phyloP scores from a whole-genome alignment of 1,140 invertebrate genomes.

The Bombus impatiens region DNA sequence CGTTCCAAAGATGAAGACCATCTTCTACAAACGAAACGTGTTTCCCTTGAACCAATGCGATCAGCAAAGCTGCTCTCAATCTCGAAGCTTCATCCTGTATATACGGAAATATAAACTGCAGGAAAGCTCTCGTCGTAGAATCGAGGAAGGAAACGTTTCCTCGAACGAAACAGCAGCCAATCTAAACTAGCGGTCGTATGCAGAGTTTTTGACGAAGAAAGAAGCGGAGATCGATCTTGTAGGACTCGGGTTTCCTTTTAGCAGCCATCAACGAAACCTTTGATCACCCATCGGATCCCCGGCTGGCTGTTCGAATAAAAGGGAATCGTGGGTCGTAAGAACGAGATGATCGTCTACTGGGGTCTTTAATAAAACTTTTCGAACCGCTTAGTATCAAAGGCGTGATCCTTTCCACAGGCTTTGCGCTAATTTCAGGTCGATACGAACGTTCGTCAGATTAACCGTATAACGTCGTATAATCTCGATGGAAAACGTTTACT shows the following conservation, averaged over 20 bases:
- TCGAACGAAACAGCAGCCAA: not conserved
- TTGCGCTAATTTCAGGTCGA: not conserved
- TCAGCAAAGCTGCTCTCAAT: too few species aligned
- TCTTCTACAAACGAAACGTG: too few species aligned
- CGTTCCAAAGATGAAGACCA: too few species aligned
- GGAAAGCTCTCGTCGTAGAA: not conserved
- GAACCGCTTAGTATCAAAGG: conserved; percentile 7
- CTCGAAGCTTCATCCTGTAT: too few species aligned
- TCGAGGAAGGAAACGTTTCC: not conserved
- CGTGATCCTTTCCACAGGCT: not conserved
- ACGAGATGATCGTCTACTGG: not conserved
- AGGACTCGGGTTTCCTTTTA: conserved; percentile 19
- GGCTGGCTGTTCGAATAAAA: conserved; percentile 7
- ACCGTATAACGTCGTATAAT: not conserved
- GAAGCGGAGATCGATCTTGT: not conserved
- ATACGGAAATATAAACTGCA: not conserved
- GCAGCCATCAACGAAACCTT: conserved; percentile 20
- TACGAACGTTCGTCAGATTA: too few species aligned
- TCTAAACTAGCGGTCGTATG: not conserved
- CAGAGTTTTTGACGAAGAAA: not conserved
- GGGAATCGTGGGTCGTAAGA: not conserved
- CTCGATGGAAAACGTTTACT: not conserved
- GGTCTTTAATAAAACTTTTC: conserved; percentile 35
- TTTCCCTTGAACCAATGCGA: too few species aligned
- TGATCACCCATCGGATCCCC: conserved; percentile 18